These are phyloP conservation scores for Strix uralensis DNA, from an alignment of 2,113 vertebrate species.

Conservation along the genomic window DNA sequence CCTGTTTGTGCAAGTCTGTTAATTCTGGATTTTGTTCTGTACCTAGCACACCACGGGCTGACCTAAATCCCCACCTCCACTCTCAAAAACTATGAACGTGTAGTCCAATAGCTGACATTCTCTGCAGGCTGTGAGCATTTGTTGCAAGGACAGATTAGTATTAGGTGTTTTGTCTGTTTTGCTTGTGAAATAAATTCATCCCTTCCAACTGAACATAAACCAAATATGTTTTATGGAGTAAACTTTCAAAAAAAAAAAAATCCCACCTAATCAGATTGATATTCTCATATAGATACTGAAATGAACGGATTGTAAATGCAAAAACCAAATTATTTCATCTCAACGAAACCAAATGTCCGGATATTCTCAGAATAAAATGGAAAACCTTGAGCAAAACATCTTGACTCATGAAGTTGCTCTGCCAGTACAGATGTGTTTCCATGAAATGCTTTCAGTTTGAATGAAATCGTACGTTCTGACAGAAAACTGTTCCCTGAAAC, in stretches of 20 bases:
- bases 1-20: not conserved
- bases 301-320: not conserved
- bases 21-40: not conserved
- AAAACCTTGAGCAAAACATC: not conserved
- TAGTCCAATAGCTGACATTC: not conserved
- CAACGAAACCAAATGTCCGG: not conserved
- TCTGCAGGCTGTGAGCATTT: not conserved
- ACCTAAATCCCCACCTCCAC: not conserved
- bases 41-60: not conserved
- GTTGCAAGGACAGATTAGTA: not conserved
- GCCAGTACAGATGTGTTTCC: not conserved
- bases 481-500: not conserved
- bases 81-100: fast-evolving
- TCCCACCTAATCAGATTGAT: not conserved
- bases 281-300: not conserved
- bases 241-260: not conserved
- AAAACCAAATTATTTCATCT: not conserved
- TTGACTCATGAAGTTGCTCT: not conserved
- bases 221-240: not conserved
- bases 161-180: not conserved
- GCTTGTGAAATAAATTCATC: not conserved
- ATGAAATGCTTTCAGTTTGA: not conserved
- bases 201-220: not conserved
- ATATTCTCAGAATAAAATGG: not conserved
- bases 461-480: not conserved